Base-by-base conservation (phyloP, 2,888 invertebrate genomes). In the Thera britannica region DNA sequence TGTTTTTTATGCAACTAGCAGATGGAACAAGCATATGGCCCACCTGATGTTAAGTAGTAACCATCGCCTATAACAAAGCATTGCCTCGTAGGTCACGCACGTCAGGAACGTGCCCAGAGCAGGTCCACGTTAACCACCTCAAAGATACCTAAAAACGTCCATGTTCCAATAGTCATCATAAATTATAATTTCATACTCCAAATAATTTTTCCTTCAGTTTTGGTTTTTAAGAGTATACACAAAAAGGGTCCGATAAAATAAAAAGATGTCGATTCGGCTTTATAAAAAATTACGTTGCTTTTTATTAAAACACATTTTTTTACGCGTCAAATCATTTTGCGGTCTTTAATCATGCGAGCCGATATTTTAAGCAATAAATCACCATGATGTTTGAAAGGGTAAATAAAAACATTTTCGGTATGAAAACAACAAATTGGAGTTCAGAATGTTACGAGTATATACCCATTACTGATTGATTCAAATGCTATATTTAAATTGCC, bases 311-410 rank as follows among this genome's bases (percentile, higher is more conserved):
- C 67, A 71, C 73, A 65, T 75, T 74, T 81, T 83, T 82, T 77
- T 72, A 69, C 67, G 75, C 69, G 65, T 77, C 73, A 69, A 75
- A 77, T 79, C 78, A 74, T 77, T 62, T 76, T 72, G 73, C 67
- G 72, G 72, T 56, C 68, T 72, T 72, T 55, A 67, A 66, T 67
- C 72, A 63, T 74, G 68, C 70, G 58, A 71, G 73, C 76, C 80
- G 73, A 83, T 83, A 83, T 84, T 80, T 55, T 80, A 65, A 75
- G 75, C 74, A 78, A 86, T 87, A 87, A 88, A 87, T 88, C 85
- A 87, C 75, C 64, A 62, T 74, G 77, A 75, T 77, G 77, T 83
- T 73, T 78, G 73, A 84, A 84, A 79, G 77, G 76, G 73, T 79
- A 66, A 52, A 71, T 77, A 76, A 77, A 79, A 79, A 76, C 75